Evolutionary conservation across 2,113 vertebrate species (phyloP).

Genomic region (Rousettus leschenaultii): DNA sequence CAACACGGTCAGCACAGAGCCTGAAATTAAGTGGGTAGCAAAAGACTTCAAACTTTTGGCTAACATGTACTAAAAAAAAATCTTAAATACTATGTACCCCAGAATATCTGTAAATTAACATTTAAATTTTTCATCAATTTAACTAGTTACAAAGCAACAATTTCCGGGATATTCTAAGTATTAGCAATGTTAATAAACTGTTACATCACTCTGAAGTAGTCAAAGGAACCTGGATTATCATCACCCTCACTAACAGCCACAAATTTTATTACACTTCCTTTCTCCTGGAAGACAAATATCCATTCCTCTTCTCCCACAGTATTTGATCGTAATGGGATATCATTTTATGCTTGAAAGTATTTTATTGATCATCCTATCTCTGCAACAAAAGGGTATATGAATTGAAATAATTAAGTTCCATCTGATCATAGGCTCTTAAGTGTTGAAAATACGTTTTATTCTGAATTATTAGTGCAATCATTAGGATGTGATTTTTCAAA

Average conservation of each 20-base stretch:
- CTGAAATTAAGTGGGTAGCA: background rate
- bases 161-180: background rate
- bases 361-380: conserved; percentile 21
- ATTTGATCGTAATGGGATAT: background rate
- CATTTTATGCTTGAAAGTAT: conserved; percentile 37
- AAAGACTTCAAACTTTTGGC: background rate
- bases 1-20: background rate
- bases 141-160: background rate
- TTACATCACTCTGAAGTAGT: background rate
- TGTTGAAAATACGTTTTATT: conserved; percentile 12
- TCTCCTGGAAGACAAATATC: conserved; percentile 21
- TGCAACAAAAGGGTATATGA: conserved; percentile 3
- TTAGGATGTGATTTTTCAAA: background rate
- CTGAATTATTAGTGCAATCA: background rate
- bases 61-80: background rate
- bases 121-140: conserved; percentile 22
- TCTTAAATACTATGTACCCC: background rate
- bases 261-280: conserved; percentile 7
- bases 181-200: background rate
- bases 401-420: conserved; percentile 29
- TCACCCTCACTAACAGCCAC: background rate
- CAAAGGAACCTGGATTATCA: background rate
- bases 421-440: background rate
- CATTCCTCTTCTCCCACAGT: background rate
- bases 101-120: background rate